A percentile compares a stretch with the other conserved stretches of the same genome.
Evolutionary conservation across 1,140 invertebrate genomes (phyloP).

Genomic region (Bombus balteatus): DNA sequence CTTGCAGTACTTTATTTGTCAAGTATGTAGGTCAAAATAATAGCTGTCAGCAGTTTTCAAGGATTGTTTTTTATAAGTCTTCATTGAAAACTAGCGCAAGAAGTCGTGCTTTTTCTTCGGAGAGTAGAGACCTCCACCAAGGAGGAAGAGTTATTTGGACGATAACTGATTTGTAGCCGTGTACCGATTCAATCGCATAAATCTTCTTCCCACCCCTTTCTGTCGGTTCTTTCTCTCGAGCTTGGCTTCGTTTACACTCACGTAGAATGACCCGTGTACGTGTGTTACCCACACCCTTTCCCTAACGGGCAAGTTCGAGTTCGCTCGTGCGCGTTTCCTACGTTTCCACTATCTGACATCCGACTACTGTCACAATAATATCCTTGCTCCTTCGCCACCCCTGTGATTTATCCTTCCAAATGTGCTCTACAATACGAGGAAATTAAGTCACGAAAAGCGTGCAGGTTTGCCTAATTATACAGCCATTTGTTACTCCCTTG

Average conservation of each 20-base stretch:
- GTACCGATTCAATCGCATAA: slow-evolving; percentile 49
- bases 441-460: not conserved
- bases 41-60: not conserved
- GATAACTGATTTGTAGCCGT: slow-evolving; percentile 58
- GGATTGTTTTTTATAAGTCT: not conserved
- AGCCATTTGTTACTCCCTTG: not conserved
- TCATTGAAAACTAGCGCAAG: not conserved
- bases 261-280: not conserved
- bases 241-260: slow-evolving; percentile 26
- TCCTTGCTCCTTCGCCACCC: slow-evolving; percentile 47
- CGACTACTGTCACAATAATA: slow-evolving; percentile 51
- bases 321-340: slow-evolving; percentile 42
- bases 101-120: not conserved
- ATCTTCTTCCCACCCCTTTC: slow-evolving; percentile 28
- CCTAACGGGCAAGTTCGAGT: not conserved
- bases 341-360: slow-evolving; percentile 35
- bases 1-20: not conserved
- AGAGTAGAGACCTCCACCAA: not conserved
- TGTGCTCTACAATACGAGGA: too few species aligned
- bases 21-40: not conserved
- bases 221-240: slow-evolving; percentile 15
- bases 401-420: slow-evolving; percentile 32
- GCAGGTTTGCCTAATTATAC: slow-evolving; percentile 24
- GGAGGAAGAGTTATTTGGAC: not conserved
- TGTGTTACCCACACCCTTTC: not conserved